Base-by-base conservation (phyloP, 2,113 vertebrate species). In the Anthoscopus minutus region DNA sequence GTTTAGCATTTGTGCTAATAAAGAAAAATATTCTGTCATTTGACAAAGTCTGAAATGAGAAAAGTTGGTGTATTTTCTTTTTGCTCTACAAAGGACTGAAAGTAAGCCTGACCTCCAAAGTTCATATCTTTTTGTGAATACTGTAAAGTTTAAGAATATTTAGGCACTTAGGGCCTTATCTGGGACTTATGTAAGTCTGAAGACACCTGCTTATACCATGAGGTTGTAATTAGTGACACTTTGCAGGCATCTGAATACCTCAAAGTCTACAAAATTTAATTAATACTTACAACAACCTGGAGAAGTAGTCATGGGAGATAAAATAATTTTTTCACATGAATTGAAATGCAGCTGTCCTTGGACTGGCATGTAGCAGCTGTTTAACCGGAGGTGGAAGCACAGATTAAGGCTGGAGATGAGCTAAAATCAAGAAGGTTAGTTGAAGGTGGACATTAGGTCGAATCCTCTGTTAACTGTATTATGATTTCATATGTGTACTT, bases 11-110 rank as follows among this genome's bases (percentile, higher is more conserved):
- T 84, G 54, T 76, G 44, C 69, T 97, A 86, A 96, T 94, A 96
- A 96, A 90, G 94, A 96, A 97, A 96, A 96, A 94, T 93, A 93
- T 95, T 96, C 87, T 83, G 54, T 88, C 71, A 60, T 53, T 84
- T 93, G 87, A 80, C 13, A n/a, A 91, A 66, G 37, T 77, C 77
- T 72, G 44, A 83, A 81, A 86, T 57, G 67, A 64, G 65, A 81
- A 81, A 73, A 96, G 33, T 81, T 90, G 27, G 7, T 1, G 0
- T 7, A 61, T 92, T 81, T 66, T 81, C 42, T 57, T 70, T 88
- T 53, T 45, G 6, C 81, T 94, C 35, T 73, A 13, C 35, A 80
- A 44, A 80, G 28, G 13, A 77, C 23, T 62, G 30, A 90, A 83
- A 92, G 27, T 35, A 72, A 1, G 1, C 23, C 27, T 57, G 65